Evolutionary conservation across 1,140 invertebrate species (phyloP), one percentile per base, ranked within the genome.

Genomic region (Polypedilum pembai): DNA sequence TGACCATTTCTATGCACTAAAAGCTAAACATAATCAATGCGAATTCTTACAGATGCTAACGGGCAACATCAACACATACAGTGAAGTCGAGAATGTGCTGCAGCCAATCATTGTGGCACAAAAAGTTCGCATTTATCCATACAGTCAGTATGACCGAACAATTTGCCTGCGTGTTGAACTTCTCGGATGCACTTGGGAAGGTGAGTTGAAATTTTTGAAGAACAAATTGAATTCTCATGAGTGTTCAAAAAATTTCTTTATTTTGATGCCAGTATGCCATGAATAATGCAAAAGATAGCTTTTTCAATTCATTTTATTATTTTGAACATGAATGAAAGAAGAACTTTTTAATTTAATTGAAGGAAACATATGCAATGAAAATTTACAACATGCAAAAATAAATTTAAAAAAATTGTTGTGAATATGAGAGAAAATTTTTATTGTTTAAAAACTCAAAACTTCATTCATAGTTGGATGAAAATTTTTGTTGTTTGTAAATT

Each of bases 161-260:
- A 92, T 96, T 18, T 97, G 95, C 83, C 91, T 97, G 90, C 85
- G 95, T 77, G 92, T 95, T 7, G 94, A 97, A 84, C 83, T 97
- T 74, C 92, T 94, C 78, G 94, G 94, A 75, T 95, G 93, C 81
- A 86, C 86, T 65, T 94, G 92, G 90, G 89, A 89, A 85, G 91
- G 92, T 94, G 87, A 88, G 91, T 90, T 82, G 77, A 81, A 80
- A 81, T 80, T 69, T 66, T 69, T 74, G 18, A 66, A 33, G 5
- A 3, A 33, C n/a, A 33, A 12, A 56, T 15, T 15, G 45, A n/a
- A 56, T 15, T 4, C 12, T 56, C 12, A 15, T n/a, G 12, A n/a
- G 45, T 56, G 12, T 0, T 8, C 8, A 40, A 40, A 73, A n/a
- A 7, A 73, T 73, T 73, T 73, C 18, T 17, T 3, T 66, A 66